A percentile compares a stretch with the other conserved stretches of the same genome.
Evolutionary conservation across 2,888 invertebrate species (phyloP).

Genomic region (Xestobium rufovillosum): DNA sequence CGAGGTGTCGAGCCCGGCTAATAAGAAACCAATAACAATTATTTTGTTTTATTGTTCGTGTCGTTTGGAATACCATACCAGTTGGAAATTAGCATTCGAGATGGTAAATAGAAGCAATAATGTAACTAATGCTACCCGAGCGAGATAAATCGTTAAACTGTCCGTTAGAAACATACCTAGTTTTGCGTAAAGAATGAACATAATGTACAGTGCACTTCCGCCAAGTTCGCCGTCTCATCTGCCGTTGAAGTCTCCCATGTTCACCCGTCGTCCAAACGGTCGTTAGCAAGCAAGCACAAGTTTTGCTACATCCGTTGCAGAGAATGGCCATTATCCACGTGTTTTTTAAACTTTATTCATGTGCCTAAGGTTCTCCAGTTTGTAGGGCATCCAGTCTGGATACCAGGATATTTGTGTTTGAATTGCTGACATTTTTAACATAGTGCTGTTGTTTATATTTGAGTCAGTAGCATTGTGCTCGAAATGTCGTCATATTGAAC

Average conservation of each 20-base stretch:
- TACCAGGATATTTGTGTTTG: slow-evolving; percentile 33
- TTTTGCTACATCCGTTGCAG: slow-evolving; percentile 5
- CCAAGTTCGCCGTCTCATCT: slow-evolving; percentile 25
- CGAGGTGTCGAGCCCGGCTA: too few relatives aligned
- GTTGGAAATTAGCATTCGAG: too few relatives aligned
- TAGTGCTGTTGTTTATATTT: slow-evolving; percentile 43
- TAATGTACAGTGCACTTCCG: background rate
- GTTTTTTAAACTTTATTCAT: too few relatives aligned
- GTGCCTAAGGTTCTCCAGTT: too few relatives aligned
- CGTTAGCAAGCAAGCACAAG: background rate
- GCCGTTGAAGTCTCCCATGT: slow-evolving; percentile 28
- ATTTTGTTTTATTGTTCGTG: too few relatives aligned
- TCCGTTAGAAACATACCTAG: too few relatives aligned
- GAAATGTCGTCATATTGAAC: slow-evolving; percentile 43
- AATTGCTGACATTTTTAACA: slow-evolving; percentile 46
- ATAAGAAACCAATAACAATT: too few relatives aligned
- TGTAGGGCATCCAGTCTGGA: slow-evolving; percentile 6
- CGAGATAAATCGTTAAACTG: too few relatives aligned
- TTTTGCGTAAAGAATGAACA: background rate
- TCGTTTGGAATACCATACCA: too few relatives aligned
- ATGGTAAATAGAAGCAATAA: too few relatives aligned
- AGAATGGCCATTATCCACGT: too few relatives aligned
- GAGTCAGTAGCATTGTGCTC: slow-evolving; percentile 43
- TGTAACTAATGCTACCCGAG: too few relatives aligned
- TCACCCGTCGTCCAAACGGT: background rate